A percentile compares a stretch with the other conserved stretches of the same genome.
These are phyloP conservation scores for Apodemia mormo DNA, from an alignment of 2,888 invertebrate genomes.

Conservation along the genomic window DNA sequence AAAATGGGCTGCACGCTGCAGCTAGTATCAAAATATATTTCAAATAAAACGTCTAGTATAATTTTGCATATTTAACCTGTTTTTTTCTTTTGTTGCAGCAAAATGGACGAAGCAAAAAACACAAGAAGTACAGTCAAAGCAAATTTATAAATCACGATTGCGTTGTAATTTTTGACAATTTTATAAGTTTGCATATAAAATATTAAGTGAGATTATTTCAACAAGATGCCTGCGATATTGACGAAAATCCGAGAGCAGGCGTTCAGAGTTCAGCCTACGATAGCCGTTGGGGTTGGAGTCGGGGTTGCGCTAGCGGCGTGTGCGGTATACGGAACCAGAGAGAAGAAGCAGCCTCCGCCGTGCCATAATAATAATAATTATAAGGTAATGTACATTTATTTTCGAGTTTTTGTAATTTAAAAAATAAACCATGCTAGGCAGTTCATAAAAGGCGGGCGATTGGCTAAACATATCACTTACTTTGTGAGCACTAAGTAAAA, in stretches of 20 bases:
- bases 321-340: constrained; percentile 64
- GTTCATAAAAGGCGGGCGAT: too few relatives aligned
- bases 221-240: constrained; percentile 73
- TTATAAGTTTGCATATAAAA: constrained; percentile 19
- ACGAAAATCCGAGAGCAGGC: constrained; percentile 72
- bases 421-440: too few relatives aligned
- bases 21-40: too few relatives aligned
- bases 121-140: constrained; percentile 30
- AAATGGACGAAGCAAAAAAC: constrained; percentile 54
- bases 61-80: too few relatives aligned
- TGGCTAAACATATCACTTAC: too few relatives aligned
- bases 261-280: constrained; percentile 65
- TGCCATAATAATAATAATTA: constrained; percentile 74
- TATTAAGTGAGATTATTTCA: constrained; percentile 24
- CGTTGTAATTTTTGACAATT: neutral
- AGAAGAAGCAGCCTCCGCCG: constrained; percentile 62
- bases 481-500: too few relatives aligned
- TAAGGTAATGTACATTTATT: constrained; percentile 52
- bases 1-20: too few relatives aligned
- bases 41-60: too few relatives aligned
- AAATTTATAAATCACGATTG: constrained; percentile 21
- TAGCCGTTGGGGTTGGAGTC: constrained; percentile 69
- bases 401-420: too few relatives aligned
- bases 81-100: constrained; percentile 56
- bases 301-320: constrained; percentile 74